Evolutionary conservation across 1,140 invertebrate species (phyloP), one percentile per base, ranked within the genome.

Genomic region (Drosophila cardini): DNA sequence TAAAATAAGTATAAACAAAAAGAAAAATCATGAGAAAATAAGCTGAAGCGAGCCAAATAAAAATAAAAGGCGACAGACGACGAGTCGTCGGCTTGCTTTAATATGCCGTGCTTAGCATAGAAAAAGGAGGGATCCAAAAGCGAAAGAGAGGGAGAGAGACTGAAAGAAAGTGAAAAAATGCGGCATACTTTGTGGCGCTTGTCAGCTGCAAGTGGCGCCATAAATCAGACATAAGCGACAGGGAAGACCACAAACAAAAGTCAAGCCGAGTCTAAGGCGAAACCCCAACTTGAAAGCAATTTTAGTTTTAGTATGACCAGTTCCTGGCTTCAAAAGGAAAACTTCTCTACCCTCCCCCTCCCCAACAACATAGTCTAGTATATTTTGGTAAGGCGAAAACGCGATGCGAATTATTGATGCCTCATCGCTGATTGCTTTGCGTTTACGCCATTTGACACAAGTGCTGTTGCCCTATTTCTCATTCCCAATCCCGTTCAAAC

Each of bases 321-420:
- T 46, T 71, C 38, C 38, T 32, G 48, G n/a, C 26, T 9, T 32
- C n/a, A 32, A 52, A 21, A 26, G 30, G 48, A 30, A 30, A 48
- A 3, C 21, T 38, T 10, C 21, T 26, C 21, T 26, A 26, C 21
- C 9, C 36, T 36, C 36, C 11, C 3, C 36, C 11, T n/a, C 8
- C 8, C 36, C 36, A 10, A 2, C 4, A 38, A 10, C 38, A 40
- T 11, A 38, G 3, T 36, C 45, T 11, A 45, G 45, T 46, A 18
- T 15, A 21, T 50, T 30, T n/a, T 50, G 46, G 74, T 42, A n/a
- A 45, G 62, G 30, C 26, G 48, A 64, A 71, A 87, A 82, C 79
- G 78, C 83, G 83, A 76, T 87, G 56, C 70, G 83, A 86, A 87
- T 86, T 86, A 86, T 86, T 86, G 83, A 87, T 86, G 83, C 83